Evolutionary conservation across 2,888 invertebrate species (phyloP), one percentile per base, ranked within the genome.

Genomic region (Aplocera efformata): DNA sequence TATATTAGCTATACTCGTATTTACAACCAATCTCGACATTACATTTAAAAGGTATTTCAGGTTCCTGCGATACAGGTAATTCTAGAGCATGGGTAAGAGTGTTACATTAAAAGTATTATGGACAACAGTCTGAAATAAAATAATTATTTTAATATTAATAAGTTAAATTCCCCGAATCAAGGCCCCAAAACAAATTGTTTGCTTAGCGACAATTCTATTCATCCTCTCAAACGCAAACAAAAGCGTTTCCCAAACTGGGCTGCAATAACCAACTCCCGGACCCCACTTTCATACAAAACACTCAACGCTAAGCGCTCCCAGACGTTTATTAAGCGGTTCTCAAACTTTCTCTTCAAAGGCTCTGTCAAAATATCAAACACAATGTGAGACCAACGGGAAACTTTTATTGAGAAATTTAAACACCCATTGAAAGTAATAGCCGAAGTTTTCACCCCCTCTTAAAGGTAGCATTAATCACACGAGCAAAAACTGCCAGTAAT

Each of bases 391-490:
- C 52, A 56, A 67, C 59, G 41, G 36, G 6, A 20, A 77, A 73
- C 69, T 79, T 76, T 77, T 79, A 80, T 79, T 72, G 70, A 70
- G 67, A 69, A 76, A 76, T 79, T 79, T 73, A 77, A 81, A 75
- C 72, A 67, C 56, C 73, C 67, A 72, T 79, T 71, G 58, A 54
- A 63, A 63, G 74, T 79, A 79, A 79, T 78, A 72, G 77, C 63
- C 36, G 58, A 80, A 81, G 74, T 80, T 81, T 66, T 28, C 34
- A 41, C 39, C 38, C 31, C 25, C 50, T 47, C 44, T 47, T 58
- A 52, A 65, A 66, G 61, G 64, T 61, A 59, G 53, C 63, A 70
- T 72, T 68, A 72, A 70, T 72, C 71, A 70, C 48, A 42, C 48
- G 26, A 42, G 52, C 49, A 72, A 69, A 72, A 72, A 68, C 56